Percentiles rank a stretch among this genome's conserved stretches.
Evolutionary conservation across 92 coral and sea anemone species (phyloP).

Genomic region (Epizoanthus rinbou): DNA sequence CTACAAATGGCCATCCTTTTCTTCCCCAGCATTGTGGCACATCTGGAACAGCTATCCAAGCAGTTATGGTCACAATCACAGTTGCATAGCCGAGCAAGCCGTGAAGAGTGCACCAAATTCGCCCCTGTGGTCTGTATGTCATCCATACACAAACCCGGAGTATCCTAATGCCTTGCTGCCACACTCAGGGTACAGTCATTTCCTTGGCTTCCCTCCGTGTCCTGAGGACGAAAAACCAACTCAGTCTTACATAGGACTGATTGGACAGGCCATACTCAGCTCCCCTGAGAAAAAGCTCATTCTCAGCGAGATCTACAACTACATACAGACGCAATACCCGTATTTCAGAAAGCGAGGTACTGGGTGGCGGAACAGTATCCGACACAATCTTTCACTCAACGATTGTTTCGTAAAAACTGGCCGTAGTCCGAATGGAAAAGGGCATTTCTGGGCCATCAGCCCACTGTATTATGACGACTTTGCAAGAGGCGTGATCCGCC

Average conservation of each 20-base stretch:
- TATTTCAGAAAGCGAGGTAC: constrained; percentile 88
- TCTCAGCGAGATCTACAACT: constrained; percentile 88
- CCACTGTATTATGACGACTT: constrained; percentile 82
- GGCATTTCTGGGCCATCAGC: constrained; percentile 92
- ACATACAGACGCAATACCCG: constrained; percentile 79
- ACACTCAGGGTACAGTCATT: constrained; percentile 38
- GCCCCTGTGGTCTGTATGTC: constrained; percentile 45
- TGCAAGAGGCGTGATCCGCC: constrained; percentile 80
- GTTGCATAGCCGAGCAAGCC: constrained; percentile 7
- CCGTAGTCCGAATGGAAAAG: constrained; percentile 90
- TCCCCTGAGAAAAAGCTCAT: constrained; percentile 83
- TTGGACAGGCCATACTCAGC: constrained; percentile 86
- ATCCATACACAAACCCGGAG: constrained; percentile 48
- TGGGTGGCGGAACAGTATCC: constrained; percentile 91
- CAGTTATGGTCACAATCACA: not conserved
- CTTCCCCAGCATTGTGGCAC: constrained; percentile 38
- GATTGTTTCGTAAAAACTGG: constrained; percentile 90
- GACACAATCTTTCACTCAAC: constrained; percentile 84
- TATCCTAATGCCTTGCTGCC: constrained; percentile 48
- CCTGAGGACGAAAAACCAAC: constrained; percentile 88
- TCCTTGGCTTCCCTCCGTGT: constrained; percentile 54
- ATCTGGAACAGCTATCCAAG: constrained; percentile 27
- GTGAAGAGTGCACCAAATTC: not conserved
- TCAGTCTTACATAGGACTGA: constrained; percentile 88
- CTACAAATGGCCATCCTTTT: constrained; percentile 25